Evolutionary conservation across 2,797 vertebrate genomes (phyloP), one percentile per base, ranked within the genome.

Genomic region (Chaenodraco wilsoni): DNA sequence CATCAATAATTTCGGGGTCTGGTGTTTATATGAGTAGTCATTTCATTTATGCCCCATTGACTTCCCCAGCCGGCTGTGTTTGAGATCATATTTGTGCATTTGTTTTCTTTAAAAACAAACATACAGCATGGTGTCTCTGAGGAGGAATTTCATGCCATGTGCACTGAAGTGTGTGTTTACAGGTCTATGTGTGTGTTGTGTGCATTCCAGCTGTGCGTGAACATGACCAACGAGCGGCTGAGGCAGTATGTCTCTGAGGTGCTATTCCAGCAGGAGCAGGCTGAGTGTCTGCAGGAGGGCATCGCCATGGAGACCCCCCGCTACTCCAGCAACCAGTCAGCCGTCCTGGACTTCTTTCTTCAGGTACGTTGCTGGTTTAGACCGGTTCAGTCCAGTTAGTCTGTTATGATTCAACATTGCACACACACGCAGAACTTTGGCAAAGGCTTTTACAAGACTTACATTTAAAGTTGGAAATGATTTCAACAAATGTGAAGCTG

Each of bases 221-320:
- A 99, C 94, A 96, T 99, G 96, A 96, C 96, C 94, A 98, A 97
- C 23, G 97, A 99, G 94, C 96, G 94, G 83, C 94, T 99, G 75
- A 95, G 96, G 87, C 96, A 95, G 86, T 95, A 97, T 60, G 94
- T 96, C 91, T 94, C 93, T n/a, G 96, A 97, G 88, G 95, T 97
- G 84, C 96, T 99, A 77, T 99, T 98, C 90, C 95, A 96, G 72
- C 96, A 97, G 80, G 97, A 98, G 89, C 96, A 96, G 92, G 87
- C 94, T 49, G 97, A 99, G 89, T 97, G 97, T 94, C 93, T 95
- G 85, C 96, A 96, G 91, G 97, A 98, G 89, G 97, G 96, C 72
- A 94, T 98, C 90, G 56, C 95, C 94, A 96, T 96, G 95, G 97
- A 98, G 95, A 97, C 95, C 0, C 65, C 84, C 13, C 89, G 90